Conservation (phyloP, 2,113 vertebrate species). For the Caranx melampygus region DNA sequence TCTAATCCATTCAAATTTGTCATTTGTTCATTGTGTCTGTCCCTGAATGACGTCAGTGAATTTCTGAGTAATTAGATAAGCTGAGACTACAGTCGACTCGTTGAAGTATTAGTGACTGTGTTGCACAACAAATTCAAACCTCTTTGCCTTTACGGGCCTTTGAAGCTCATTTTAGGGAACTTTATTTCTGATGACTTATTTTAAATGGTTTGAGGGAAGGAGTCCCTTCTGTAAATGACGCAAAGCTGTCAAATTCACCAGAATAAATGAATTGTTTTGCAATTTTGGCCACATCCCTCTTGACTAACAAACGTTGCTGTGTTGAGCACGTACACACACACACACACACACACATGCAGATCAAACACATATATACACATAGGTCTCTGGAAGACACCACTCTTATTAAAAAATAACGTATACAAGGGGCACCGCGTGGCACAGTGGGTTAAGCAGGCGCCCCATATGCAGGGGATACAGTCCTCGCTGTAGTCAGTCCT, state of each 20-base stretch:
- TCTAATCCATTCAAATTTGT: slow-evolving; percentile 8
- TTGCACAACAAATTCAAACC: slow-evolving; percentile 17
- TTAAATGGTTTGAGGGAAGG: background rate
- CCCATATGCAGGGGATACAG: too few relatives aligned
- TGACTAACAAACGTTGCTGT: slow-evolving; percentile 37
- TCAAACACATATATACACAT: too few relatives aligned
- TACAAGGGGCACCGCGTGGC: too few relatives aligned
- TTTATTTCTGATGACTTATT: slow-evolving; percentile 5
- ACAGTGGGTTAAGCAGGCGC: too few relatives aligned
- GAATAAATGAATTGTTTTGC: slow-evolving; percentile 41
- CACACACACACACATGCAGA: background rate
- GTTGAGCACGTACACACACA: background rate
- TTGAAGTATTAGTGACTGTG: slow-evolving; percentile 4
- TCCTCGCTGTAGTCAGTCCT: too few relatives aligned
- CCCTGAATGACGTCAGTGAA: slow-evolving; percentile 47
- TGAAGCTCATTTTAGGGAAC: background rate
- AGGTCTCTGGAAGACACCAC: too few relatives aligned
- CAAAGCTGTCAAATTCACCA: slow-evolving; percentile 16
- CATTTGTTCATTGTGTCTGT: background rate
- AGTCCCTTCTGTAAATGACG: slow-evolving; percentile 15
- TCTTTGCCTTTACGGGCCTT: background rate
- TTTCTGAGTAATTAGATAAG: slow-evolving; percentile 37
- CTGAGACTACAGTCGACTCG: slow-evolving; percentile 28
- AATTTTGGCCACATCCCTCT: slow-evolving; percentile 37
- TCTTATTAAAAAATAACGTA: too few relatives aligned